A percentile compares a stretch with the other conserved stretches of the same genome.
These are phyloP conservation scores for Eumaeus atala DNA, from an alignment of 1,140 invertebrate genomes.

Conservation along the genomic window DNA sequence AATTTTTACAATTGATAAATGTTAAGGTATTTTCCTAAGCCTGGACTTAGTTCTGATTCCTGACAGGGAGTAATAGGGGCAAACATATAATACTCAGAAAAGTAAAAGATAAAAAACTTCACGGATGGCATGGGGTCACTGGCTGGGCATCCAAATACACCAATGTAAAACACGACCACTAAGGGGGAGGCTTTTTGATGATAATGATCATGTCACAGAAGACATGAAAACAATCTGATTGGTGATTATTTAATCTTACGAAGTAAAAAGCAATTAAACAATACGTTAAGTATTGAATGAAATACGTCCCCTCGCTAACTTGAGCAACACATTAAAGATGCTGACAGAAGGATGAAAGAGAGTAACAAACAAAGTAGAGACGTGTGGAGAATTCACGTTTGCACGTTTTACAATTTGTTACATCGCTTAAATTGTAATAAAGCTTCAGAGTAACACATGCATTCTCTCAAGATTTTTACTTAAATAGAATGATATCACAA, in stretches of 20 bases:
- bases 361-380: slow-evolving; percentile 48
- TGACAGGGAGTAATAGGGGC: no score
- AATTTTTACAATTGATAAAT: no score
- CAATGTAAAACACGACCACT: no score
- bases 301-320: slow-evolving; percentile 29
- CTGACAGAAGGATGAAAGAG: slow-evolving; percentile 51
- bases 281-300: slow-evolving; percentile 28
- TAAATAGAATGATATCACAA: slow-evolving; percentile 12
- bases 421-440: slow-evolving; percentile 69
- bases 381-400: slow-evolving; percentile 58
- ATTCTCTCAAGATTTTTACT: slow-evolving; percentile 23
- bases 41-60: no score
- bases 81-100: no score
- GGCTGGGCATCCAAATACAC: no score
- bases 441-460: slow-evolving; percentile 55
- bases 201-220: no score
- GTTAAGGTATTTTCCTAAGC: no score
- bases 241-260: not conserved
- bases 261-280: slow-evolving; percentile 31
- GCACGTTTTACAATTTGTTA: slow-evolving; percentile 68
- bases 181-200: no score
- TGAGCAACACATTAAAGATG: slow-evolving; percentile 42
- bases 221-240: no score
- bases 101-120: no score
- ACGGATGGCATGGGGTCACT: no score